A percentile compares a stretch with the other conserved stretches of the same genome.
Evolutionary conservation across 2,113 vertebrate species (phyloP).

Genomic region (Taxidea taxus): DNA sequence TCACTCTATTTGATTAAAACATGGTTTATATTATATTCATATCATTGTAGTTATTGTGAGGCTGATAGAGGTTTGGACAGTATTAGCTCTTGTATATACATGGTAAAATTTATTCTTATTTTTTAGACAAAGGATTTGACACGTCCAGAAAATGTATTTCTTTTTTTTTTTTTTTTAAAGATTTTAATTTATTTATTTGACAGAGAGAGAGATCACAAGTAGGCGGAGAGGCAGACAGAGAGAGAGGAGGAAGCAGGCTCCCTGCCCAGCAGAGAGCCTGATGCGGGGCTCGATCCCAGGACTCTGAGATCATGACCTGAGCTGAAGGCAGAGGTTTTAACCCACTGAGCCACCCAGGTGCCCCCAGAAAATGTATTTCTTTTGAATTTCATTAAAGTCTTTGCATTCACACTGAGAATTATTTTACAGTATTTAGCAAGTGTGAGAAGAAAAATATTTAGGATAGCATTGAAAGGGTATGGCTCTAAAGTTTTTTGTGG

Average conservation of each 20-base stretch:
- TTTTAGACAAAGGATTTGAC: not conserved
- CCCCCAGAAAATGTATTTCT: not conserved
- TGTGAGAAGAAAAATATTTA: not conserved
- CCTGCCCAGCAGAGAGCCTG: too few species aligned
- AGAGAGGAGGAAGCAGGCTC: too few species aligned
- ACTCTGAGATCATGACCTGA: too few species aligned
- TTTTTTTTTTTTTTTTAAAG: conserved; percentile 35
- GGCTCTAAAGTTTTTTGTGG: not conserved
- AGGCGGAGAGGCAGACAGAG: too few species aligned
- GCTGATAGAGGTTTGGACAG: not conserved
- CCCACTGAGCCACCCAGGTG: too few species aligned
- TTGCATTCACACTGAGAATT: not conserved
- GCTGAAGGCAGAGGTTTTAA: too few species aligned
- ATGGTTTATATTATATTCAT: not conserved
- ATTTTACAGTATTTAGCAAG: not conserved
- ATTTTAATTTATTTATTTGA: too few species aligned
- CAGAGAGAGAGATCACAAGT: too few species aligned
- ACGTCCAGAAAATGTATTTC: not conserved
- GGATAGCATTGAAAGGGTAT: not conserved
- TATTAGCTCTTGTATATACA: conserved; percentile 16
- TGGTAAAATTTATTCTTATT: not conserved
- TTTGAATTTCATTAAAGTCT: not conserved
- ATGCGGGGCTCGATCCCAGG: too few species aligned
- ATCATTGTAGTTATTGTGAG: not conserved
- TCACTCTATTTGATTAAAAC: not conserved